Base-by-base conservation (phyloP, 2,888 invertebrate species). In the Drosophila barbarae region DNA sequence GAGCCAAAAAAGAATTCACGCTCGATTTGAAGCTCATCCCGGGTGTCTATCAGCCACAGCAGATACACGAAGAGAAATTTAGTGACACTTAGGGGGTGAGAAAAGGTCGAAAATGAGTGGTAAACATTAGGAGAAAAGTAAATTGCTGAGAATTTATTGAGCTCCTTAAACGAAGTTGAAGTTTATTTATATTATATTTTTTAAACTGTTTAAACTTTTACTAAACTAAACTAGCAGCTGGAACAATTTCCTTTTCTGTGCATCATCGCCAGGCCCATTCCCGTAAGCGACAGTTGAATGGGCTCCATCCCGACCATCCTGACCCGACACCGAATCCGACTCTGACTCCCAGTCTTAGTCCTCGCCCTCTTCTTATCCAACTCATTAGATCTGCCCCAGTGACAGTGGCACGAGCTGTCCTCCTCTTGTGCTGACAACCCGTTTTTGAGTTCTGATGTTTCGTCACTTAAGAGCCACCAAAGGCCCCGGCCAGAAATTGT, bases 1-100 rank as follows among this genome's bases (percentile, higher is more conserved):
- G 64, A 64, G 72, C 74, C 60, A 70, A 82, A 79, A 81, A 84
- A 82, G 76, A 79, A 84, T 84, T 82, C 64, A 79, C 79, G 79
- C 79, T 80, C 85, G 77, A 80, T 80, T 80, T 83, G 84, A 70
- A 66, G 80, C 80, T 79, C 73, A 82, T 70, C 58, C 65, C 47
- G 51, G 30, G 30, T 39, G 41, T 70, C 82, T 84, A 78, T 76
- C 84, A 79, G 52, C 38, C 52, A 23, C 71, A 67, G 63, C 42
- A 49, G 44, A 50, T 13, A 12, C 55, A 35, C 36, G 4, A 47
- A 6, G 52, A 71, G 46, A 47, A 47, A 47, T 1, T 47, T 47
- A 8, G 13, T 13, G 18, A 0, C 1, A 30, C 3, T 21, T 5
- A 9, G 1, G 5, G 5, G 46, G 8, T 12, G 5, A 9, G 7